Conservation (phyloP, 2,888 invertebrate genomes). For the Zygothrica quintamaculata region DNA sequence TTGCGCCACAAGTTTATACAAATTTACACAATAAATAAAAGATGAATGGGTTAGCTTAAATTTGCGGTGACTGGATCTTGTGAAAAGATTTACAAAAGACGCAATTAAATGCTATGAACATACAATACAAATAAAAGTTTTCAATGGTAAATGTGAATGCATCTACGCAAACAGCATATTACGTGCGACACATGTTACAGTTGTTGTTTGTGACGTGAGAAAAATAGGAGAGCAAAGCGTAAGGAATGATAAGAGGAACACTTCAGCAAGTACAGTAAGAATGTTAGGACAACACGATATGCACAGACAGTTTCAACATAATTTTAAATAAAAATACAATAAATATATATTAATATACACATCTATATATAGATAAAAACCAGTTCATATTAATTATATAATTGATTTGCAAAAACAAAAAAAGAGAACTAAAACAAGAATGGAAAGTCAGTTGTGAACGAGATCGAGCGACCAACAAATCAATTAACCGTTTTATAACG, state of each 20-base stretch:
- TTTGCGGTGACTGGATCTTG: background rate
- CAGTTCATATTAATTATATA: conserved; percentile 41
- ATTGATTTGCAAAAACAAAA: conserved; percentile 49
- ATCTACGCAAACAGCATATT: conserved; percentile 10
- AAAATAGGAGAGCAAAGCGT: conserved; percentile 16
- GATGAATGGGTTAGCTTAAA: conserved; percentile 21
- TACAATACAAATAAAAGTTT: conserved; percentile 1
- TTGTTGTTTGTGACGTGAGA: conserved; percentile 20
- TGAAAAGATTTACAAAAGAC: conserved; percentile 25
- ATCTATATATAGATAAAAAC: conserved; percentile 17
- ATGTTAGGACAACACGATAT: conserved; percentile 9
- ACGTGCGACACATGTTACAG: conserved; percentile 6
- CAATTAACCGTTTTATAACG: conserved; percentile 58
- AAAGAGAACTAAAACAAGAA: conserved; percentile 28
- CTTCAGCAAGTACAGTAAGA: background rate
- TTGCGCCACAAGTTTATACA: conserved; percentile 6
- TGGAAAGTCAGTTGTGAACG: conserved; percentile 33
- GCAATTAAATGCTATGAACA: conserved; percentile 17
- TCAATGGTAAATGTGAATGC: background rate
- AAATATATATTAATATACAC: conserved; percentile 6
- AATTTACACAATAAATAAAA: conserved; percentile 51
- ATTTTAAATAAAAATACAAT: too few relatives aligned
- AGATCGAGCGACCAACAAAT: conserved; percentile 54
- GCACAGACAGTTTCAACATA: too few relatives aligned
- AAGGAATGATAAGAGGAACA: conserved; percentile 36